phyloP scores from a whole-genome alignment of 2,888 invertebrate species.

The Megaustenia siamemsis region DNA sequence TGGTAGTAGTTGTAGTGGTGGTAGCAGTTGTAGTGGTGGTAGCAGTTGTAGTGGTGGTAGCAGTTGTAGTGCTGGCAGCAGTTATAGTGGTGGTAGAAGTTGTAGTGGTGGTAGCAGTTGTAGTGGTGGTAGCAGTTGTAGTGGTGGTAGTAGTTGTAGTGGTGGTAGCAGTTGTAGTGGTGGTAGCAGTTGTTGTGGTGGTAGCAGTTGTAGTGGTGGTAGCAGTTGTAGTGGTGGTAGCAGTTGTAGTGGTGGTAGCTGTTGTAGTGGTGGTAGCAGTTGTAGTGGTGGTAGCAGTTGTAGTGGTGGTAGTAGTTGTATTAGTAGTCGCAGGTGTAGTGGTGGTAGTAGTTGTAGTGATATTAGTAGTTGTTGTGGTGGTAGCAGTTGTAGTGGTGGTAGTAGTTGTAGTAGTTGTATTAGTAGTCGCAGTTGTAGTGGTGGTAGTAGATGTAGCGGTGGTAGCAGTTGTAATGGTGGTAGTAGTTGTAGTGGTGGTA shows the following conservation, averaged over 20 bases:
- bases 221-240: constrained; percentile 24
- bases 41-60: constrained; percentile 3
- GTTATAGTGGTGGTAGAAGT: not conserved
- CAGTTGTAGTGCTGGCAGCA: not conserved
- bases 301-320: not conserved
- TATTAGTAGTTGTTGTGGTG: not conserved
- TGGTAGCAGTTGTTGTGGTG: not conserved
- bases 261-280: constrained; percentile 27
- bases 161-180: constrained; percentile 3
- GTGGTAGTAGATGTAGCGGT: no score
- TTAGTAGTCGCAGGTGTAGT: not conserved
- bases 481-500: not conserved
- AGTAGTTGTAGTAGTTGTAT: not conserved
- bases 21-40: constrained; percentile 26
- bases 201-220: constrained; percentile 25
- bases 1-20: constrained; percentile 27
- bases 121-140: constrained; percentile 27
- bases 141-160: constrained; percentile 31
- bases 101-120: constrained; percentile 22
- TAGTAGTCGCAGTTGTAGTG: not conserved
- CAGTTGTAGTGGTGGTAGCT: constrained; percentile 24
- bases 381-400: not conserved
- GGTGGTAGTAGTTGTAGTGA: not conserved
- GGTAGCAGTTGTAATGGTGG: constrained; percentile 30
- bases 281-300: not conserved